A percentile compares a stretch with the other conserved stretches of the same genome.
phyloP scores from a whole-genome alignment of 2,113 vertebrate genomes.

The Myxocyprinus asiaticus region DNA sequence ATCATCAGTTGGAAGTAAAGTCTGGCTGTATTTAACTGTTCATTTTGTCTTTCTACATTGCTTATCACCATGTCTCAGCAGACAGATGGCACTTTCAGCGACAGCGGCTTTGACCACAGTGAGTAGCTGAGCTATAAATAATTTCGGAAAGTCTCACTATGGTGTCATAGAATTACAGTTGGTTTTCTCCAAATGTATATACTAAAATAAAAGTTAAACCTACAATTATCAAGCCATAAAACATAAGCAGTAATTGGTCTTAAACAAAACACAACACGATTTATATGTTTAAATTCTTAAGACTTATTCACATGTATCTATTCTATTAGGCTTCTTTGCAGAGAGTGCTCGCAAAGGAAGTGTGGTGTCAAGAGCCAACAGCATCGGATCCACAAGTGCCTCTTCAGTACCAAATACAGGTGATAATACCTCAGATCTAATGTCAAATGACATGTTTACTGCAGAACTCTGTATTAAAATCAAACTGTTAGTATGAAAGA shows the following conservation, averaged over 20 bases:
- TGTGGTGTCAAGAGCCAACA: slow-evolving; percentile 91
- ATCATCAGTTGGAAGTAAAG: neutral
- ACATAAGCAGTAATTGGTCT: no score
- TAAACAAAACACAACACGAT: no score
- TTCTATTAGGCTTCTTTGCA: slow-evolving; percentile 78
- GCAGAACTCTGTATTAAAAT: neutral
- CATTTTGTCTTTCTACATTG: neutral
- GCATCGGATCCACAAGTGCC: slow-evolving; percentile 96
- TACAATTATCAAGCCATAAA: no score
- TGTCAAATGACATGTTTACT: neutral
- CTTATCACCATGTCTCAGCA: slow-evolving; percentile 67
- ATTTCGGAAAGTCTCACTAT: no score
- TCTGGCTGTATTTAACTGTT: neutral
- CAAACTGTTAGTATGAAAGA: no score
- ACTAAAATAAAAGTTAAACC: no score
- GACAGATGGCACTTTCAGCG: slow-evolving; percentile 74
- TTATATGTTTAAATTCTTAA: no score
- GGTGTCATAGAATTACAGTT: no score
- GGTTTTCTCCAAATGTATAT: no score
- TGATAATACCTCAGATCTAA: slow-evolving; percentile 54
- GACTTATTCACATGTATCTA: slow-evolving; percentile 27
- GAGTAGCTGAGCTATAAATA: slow-evolving; percentile 56
- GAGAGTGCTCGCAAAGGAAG: slow-evolving; percentile 81
- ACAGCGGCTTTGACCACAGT: slow-evolving; percentile 79
- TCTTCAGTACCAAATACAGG: slow-evolving; percentile 98